phyloP scores from a whole-genome alignment of 2,797 vertebrate species.

The Sebastes alutus region DNA sequence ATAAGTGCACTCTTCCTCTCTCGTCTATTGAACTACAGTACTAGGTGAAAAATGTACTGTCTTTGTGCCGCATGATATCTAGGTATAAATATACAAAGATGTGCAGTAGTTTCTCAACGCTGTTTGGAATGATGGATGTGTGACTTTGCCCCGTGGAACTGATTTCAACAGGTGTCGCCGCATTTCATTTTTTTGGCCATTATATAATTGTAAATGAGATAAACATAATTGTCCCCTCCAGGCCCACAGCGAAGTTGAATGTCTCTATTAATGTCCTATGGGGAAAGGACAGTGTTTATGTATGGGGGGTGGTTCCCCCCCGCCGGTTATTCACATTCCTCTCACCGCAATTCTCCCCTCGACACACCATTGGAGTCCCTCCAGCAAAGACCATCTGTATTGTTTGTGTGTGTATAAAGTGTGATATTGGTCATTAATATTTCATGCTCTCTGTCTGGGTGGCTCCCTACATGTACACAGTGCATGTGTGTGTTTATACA shows the following conservation, averaged over 20 bases:
- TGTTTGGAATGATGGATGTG: not conserved
- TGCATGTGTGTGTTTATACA: not conserved
- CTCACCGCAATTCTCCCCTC: not conserved
- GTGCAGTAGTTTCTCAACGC: not conserved
- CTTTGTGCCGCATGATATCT: not conserved
- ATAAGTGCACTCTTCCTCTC: not conserved
- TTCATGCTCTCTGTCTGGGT: slow-evolving; percentile 54
- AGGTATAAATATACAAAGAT: not conserved
- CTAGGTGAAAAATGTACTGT: not conserved
- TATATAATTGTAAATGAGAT: slow-evolving; percentile 54
- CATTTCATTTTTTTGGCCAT: slow-evolving; percentile 21
- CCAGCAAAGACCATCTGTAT: slow-evolving; percentile 24
- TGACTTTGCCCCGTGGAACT: not conserved
- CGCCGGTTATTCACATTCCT: slow-evolving; percentile 46
- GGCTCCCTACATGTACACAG: slow-evolving; percentile 11
- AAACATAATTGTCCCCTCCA: slow-evolving; percentile 48
- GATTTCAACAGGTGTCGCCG: slow-evolving; percentile 21
- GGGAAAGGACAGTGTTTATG: slow-evolving; percentile 54
- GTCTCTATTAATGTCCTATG: slow-evolving; percentile 60
- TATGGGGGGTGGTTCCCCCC: slow-evolving; percentile 7
- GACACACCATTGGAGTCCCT: slow-evolving; percentile 27
- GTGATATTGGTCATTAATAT: slow-evolving; percentile 63
- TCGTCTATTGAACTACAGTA: not conserved
- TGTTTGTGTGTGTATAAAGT: slow-evolving; percentile 49
- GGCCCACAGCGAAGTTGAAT: slow-evolving; percentile 40